A percentile compares a stretch with the other conserved stretches of the same genome.
Evolutionary conservation across 2,888 invertebrate genomes (phyloP).

Genomic region (Spilarctia lutea): DNA sequence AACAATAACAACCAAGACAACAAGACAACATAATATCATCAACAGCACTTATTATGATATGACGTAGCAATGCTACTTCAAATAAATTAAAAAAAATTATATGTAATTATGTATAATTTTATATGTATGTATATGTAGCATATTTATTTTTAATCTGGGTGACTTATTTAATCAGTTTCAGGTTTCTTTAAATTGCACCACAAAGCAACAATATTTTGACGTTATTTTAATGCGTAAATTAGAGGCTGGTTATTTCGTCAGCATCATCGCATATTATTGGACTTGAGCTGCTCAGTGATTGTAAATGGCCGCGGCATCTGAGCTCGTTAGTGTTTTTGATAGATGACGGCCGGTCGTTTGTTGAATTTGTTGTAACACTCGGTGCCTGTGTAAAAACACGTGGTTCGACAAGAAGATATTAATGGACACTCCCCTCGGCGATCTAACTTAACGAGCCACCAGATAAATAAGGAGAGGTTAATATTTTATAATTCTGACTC

Average conservation of each 20-base stretch:
- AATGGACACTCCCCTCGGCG: conserved; percentile 84
- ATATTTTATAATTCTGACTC: conserved; percentile 76
- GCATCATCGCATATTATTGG: conserved; percentile 80
- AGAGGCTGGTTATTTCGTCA: conserved; percentile 70
- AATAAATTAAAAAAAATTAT: too few relatives aligned
- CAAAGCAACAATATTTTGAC: conserved; percentile 63
- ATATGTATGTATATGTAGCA: conserved; percentile 6
- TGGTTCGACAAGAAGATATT: conserved; percentile 82
- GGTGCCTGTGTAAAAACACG: conserved; percentile 81
- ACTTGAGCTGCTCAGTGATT: conserved; percentile 69
- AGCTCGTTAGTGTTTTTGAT: conserved; percentile 86
- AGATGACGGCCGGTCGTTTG: conserved; percentile 84
- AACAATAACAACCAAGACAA: too few relatives aligned
- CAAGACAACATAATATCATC: too few relatives aligned
- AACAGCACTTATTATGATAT: too few relatives aligned
- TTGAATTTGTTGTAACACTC: conserved; percentile 83
- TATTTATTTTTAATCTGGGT: conserved; percentile 23
- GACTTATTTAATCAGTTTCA: conserved; percentile 22
- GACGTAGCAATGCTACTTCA: too few relatives aligned
- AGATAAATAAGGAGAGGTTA: conserved; percentile 81
- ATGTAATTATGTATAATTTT: too few relatives aligned
- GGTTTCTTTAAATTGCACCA: conserved; percentile 40
- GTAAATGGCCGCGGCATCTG: conserved; percentile 81
- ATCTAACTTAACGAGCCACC: conserved; percentile 83
- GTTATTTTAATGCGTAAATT: conserved; percentile 63